Base-by-base conservation (phyloP, 2,888 invertebrate species). In the Hemaris fuciformis region DNA sequence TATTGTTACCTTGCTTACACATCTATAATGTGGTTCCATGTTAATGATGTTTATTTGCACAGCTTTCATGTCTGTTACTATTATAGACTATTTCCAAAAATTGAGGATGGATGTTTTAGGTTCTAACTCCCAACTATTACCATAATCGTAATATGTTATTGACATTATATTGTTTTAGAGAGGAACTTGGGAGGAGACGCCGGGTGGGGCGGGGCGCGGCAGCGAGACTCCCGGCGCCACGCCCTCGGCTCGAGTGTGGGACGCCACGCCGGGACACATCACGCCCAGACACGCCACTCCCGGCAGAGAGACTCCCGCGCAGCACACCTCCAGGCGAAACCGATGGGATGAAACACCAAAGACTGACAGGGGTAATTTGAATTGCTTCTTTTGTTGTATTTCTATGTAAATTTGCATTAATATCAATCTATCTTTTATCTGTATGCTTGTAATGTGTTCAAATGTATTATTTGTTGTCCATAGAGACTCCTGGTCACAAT, bases 301-400 rank as follows among this genome's bases (percentile, higher is more conserved):
- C 0, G 96, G 97, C 48, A 93, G 95, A 62, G 96, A 96, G 66
- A 98, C 98, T 0, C 98, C 98, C 0, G 97, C 97, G 0, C 91
- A 91, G 56, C 89, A 89, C 64, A 95, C 95, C 61, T 96, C 96
- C 31, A 93, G 99, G 10, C 94, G 99, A 56, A 99, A 99, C 92
- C 95, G 99, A 64, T 99, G 99, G 99, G 99, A 99, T 87, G 99
- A 99, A 89, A 99, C 99, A 0, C 99, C 99, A 0, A 98, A 98
- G 93, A 98, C 99, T 3, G 99, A 99, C 83, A 94, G 99, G 83
- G 96, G 96, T 95, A 76, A 62, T 48, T 23, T 22, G 27, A 15
- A n/a, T n/a, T n/a, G n/a, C n/a, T n/a, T 61, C 13, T 23, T 48
- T 22, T 2, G 15, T 45, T 43, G 15, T 4, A 43, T 42, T 42